A percentile compares a stretch with the other conserved stretches of the same genome.
phyloP scores from a whole-genome alignment of 2,888 invertebrate genomes.

The Lymantria dispar region DNA sequence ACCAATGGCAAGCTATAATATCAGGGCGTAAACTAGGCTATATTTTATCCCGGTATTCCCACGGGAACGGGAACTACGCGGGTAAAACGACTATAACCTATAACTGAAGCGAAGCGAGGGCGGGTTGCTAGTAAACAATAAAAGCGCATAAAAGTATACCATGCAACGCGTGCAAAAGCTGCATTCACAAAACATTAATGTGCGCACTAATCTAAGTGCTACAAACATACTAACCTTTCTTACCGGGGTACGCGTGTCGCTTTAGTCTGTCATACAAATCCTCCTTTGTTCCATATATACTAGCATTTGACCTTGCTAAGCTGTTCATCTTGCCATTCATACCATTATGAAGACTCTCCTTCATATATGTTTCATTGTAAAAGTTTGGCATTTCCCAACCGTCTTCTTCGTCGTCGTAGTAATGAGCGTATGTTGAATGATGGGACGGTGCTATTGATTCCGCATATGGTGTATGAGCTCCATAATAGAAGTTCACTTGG shows the following conservation, averaged over 20 bases:
- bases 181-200: slow-evolving; percentile 40
- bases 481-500: slow-evolving; percentile 98
- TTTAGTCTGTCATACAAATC: slow-evolving; percentile 97
- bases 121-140: too few species aligned
- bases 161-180: slow-evolving; percentile 38
- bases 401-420: slow-evolving; percentile 97
- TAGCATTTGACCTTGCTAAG: slow-evolving; percentile 95
- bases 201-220: slow-evolving; percentile 71
- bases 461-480: slow-evolving; percentile 96
- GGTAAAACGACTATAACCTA: too few species aligned
- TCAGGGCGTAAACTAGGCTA: too few species aligned
- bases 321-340: slow-evolving; percentile 95
- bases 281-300: slow-evolving; percentile 97
- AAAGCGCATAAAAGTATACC: slow-evolving; percentile 6
- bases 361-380: slow-evolving; percentile 98
- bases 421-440: slow-evolving; percentile 97
- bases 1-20: too few species aligned
- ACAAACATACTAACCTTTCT: slow-evolving; percentile 90
- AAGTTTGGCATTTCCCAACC: slow-evolving; percentile 99
- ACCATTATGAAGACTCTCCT: slow-evolving; percentile 94
- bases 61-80: too few species aligned
- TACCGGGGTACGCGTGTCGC: slow-evolving; percentile 95
- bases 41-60: too few species aligned
- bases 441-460: slow-evolving; percentile 97
- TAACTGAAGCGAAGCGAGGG: too few species aligned